Conservation (phyloP, 1,140 invertebrate genomes). For the Ctenoplectra terminalis region DNA sequence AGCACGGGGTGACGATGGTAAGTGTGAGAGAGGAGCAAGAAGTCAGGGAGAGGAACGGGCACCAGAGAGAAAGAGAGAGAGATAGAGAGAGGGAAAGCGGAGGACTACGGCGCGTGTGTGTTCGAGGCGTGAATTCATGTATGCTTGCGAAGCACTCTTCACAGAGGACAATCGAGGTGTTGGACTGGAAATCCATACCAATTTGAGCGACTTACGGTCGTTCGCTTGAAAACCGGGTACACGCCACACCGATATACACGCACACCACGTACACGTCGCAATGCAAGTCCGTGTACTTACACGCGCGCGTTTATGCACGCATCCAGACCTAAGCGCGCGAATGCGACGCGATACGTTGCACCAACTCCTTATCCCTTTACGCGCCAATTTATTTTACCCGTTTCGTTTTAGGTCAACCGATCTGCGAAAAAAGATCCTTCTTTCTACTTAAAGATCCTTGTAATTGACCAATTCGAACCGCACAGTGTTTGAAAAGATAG, state of each 20-base stretch:
- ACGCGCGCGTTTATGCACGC: conserved; percentile 13
- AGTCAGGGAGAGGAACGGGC: not conserved
- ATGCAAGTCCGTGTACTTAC: not conserved
- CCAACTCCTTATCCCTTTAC: not conserved
- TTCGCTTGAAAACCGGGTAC: conserved; percentile 73
- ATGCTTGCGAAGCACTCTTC: conserved; percentile 79
- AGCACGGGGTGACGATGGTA: conserved; percentile 12
- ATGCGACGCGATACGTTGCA: not conserved
- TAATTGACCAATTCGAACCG: not conserved
- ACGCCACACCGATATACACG: conserved; percentile 12
- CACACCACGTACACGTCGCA: not conserved
- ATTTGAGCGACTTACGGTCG: conserved; percentile 80
- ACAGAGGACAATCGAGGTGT: conserved; percentile 82
- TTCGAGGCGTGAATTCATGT: conserved; percentile 78
- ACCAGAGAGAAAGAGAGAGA: conserved; percentile 6
- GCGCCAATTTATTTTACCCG: not conserved
- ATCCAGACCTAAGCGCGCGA: conserved; percentile 1
- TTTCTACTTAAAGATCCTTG: not conserved
- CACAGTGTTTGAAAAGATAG: not conserved
- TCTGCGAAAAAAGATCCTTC: too few relatives aligned
- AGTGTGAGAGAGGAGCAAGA: not conserved
- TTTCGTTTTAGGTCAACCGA: conserved; percentile 16
- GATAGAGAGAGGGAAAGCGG: conserved; percentile 22
- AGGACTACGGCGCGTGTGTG: conserved; percentile 61
- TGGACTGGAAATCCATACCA: conserved; percentile 83